Percentiles rank a stretch among this genome's conserved stretches.
These are phyloP conservation scores for Ectemnius cavifrons DNA, from an alignment of 2,888 invertebrate genomes.

Conservation along the genomic window DNA sequence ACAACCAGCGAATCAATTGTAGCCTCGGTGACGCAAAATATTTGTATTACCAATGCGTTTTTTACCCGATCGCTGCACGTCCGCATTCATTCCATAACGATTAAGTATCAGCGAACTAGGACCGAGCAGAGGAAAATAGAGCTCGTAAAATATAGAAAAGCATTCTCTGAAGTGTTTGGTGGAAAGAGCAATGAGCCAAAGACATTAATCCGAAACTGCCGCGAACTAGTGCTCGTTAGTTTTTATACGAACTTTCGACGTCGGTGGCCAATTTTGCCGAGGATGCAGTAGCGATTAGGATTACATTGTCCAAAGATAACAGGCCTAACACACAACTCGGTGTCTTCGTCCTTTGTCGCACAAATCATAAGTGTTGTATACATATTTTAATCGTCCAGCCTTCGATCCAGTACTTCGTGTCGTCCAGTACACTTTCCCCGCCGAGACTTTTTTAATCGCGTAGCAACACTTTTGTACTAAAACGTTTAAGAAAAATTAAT, in stretches of 20 bases:
- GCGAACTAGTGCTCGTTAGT: slow-evolving; percentile 36
- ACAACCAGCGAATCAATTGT: background rate
- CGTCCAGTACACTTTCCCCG: slow-evolving; percentile 8
- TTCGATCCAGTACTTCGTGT: slow-evolving; percentile 19
- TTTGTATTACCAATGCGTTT: slow-evolving; percentile 4
- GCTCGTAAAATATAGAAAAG: background rate
- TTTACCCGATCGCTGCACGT: background rate
- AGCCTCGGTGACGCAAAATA: background rate
- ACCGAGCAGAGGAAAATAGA: background rate
- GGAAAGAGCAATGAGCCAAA: slow-evolving; percentile 1
- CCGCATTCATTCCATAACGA: slow-evolving; percentile 1
- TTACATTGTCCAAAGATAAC: slow-evolving; percentile 37
- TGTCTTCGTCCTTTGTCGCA: slow-evolving; percentile 31
- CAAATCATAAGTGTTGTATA: slow-evolving; percentile 32
- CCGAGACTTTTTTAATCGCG: background rate
- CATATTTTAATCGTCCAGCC: slow-evolving; percentile 44
- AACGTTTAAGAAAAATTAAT: background rate
- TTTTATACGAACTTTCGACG: slow-evolving; percentile 50
- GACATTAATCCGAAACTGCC: slow-evolving; percentile 13
- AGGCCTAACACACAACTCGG: slow-evolving; percentile 38
- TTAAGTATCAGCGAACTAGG: background rate
- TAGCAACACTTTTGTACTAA: background rate
- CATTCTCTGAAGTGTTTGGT: too few relatives aligned
- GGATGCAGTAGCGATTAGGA: slow-evolving; percentile 25
- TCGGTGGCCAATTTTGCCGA: slow-evolving; percentile 25